Base-by-base conservation (phyloP, 2,113 vertebrate genomes). In the Gallinago jamesoni region DNA sequence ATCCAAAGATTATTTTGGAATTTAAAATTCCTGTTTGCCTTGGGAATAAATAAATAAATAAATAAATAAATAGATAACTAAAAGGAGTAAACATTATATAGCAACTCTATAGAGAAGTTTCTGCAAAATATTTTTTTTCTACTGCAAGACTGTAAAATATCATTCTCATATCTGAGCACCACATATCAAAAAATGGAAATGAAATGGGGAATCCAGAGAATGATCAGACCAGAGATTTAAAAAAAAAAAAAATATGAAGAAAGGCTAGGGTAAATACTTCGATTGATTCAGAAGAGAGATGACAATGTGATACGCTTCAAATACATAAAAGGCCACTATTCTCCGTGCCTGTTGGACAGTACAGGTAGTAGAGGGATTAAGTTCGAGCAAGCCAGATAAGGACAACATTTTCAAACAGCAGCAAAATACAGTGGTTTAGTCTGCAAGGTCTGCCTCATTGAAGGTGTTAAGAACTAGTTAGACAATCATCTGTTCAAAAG, bases 341-440 rank as follows among this genome's bases (percentile, higher is more conserved):
- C 76, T 57, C 78, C 7, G 0, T 47, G 48, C 30, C 28, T 43
- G 45, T 41, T 83, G 50, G 72, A 74, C 55, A 43, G 31, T 33
- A 64, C 43, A 81, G 74, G n/a, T 18, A 81, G 87, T 56, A 75
- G 94, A 91, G 33, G 63, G 83, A 95, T 93, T 94, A 94, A 81
- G 52, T 70, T 92, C 55, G 80, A 81, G 69, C 39, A 74, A 78
- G 72, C 68, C 28, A 0, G 18, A 74, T 92, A 94, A 87, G 63
- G 60, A 81, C 85, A 92, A 31, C 59, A 24, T 78, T 90, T 90
- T 84, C 80, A 81, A 72, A 35, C n/a, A 68, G 62, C 56, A 81
- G 78, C 30, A 59, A 91, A 94, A 94, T 59, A 57, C 20, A 52
- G 52, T 50, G 52, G 57, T 77, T 93, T 43, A 91, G 52, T 56